Conservation (phyloP, 2,888 invertebrate genomes). For the Stramonita haemastoma region DNA sequence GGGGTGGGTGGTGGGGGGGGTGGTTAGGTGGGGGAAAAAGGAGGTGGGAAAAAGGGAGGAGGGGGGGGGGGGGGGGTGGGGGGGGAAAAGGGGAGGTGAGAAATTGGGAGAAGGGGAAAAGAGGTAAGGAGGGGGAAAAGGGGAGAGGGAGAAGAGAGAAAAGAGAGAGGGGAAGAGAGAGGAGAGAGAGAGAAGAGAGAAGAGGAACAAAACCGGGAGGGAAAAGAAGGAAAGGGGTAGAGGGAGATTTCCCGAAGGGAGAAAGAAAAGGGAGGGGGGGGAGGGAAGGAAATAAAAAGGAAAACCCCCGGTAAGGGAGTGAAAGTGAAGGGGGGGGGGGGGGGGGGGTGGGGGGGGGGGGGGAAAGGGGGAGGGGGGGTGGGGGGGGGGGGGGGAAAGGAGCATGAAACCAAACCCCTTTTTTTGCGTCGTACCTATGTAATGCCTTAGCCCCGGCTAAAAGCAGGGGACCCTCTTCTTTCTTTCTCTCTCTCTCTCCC, state of each 20-base stretch:
- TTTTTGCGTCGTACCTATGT: conserved; percentile 23
- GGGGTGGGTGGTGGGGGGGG: neutral
- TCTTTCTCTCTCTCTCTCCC: neutral
- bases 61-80: neutral
- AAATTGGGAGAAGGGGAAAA: conserved; percentile 30
- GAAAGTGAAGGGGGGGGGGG: neutral
- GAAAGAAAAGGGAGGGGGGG: neutral
- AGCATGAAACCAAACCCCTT: conserved; percentile 34
- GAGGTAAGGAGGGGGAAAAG: no score
- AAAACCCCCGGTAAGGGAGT: neutral
- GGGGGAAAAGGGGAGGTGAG: conserved; percentile 4
- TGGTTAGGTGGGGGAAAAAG: neutral
- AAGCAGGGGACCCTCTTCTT: neutral
- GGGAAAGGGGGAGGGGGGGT: neutral
- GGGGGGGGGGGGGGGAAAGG: neutral
- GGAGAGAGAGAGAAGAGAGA: neutral
- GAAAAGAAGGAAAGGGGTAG: conserved; percentile 29
- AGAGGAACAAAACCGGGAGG: no score
- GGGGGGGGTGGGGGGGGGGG: neutral
- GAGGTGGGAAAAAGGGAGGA: neutral
- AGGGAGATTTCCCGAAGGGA: conserved; percentile 17
- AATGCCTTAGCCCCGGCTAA: conserved; percentile 17
- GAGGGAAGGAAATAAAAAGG: neutral
- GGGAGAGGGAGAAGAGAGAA: neutral
- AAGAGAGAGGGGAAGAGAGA: neutral